A percentile compares a stretch with the other conserved stretches of the same genome.
phyloP scores from a whole-genome alignment of 2,797 vertebrate species.

The Danio tinwini region DNA sequence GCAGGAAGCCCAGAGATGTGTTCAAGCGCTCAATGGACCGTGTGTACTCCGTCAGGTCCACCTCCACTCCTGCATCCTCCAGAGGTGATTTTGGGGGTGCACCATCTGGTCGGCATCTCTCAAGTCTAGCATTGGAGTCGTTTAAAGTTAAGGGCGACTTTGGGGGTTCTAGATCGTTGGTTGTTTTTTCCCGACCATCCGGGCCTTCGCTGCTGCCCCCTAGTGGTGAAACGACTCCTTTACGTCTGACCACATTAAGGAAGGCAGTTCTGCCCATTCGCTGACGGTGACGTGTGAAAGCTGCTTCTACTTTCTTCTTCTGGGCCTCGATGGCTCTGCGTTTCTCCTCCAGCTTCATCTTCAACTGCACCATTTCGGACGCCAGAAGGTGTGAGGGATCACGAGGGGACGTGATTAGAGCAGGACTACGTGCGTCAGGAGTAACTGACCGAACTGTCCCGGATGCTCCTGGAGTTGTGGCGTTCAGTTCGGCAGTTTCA shows the following conservation, averaged over 20 bases:
- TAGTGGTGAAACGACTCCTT: slow-evolving; percentile 83
- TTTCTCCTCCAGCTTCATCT: slow-evolving; percentile 98
- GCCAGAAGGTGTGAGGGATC: slow-evolving; percentile 92
- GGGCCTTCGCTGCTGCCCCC: slow-evolving; percentile 73
- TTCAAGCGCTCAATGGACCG: slow-evolving; percentile 95
- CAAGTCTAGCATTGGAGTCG: slow-evolving; percentile 70
- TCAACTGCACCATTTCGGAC: slow-evolving; percentile 95
- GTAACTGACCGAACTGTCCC: slow-evolving; percentile 71
- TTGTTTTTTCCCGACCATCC: slow-evolving; percentile 79
- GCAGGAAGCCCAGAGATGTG: slow-evolving; percentile 89
- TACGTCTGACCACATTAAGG: slow-evolving; percentile 93
- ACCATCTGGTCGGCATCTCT: slow-evolving; percentile 84
- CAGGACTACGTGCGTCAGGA: slow-evolving; percentile 76
- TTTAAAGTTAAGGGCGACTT: slow-evolving; percentile 51
- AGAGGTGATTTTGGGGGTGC: slow-evolving; percentile 78
- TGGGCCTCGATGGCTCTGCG: slow-evolving; percentile 96
- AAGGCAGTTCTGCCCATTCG: slow-evolving; percentile 97
- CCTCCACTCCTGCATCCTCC: slow-evolving; percentile 83
- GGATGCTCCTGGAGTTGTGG: slow-evolving; percentile 79
- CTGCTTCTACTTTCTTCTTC: slow-evolving; percentile 97
- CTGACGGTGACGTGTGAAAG: slow-evolving; percentile 93
- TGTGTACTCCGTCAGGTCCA: slow-evolving; percentile 91
- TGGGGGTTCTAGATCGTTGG: slow-evolving; percentile 66
- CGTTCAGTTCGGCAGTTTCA: slow-evolving; percentile 89
- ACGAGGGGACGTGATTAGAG: slow-evolving; percentile 75